Evolutionary conservation across 2,113 vertebrate species (phyloP).

Genomic region (Hiodon alosoides): DNA sequence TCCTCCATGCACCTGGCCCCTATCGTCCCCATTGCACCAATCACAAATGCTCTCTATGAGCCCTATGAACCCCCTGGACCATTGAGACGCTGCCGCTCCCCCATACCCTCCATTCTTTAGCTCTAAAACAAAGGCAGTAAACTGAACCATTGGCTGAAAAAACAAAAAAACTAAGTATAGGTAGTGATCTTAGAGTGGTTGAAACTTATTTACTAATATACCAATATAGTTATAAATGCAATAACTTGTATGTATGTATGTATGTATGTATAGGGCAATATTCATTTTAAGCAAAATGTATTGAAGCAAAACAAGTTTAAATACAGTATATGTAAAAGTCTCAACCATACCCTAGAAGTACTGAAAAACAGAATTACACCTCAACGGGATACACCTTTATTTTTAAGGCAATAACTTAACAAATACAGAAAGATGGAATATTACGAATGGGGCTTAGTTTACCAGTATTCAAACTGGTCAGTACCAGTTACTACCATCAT

Average conservation of each 20-base stretch:
- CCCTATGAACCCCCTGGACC: conserved; percentile 73
- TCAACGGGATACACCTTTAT: background rate
- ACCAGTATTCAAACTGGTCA: background rate
- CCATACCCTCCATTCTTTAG: conserved; percentile 88
- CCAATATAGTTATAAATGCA: background rate
- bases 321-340: background rate
- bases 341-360: background rate
- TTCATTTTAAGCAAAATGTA: conserved; percentile 5
- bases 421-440: background rate
- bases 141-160: background rate
- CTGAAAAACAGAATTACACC: conserved; percentile 6
- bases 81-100: conserved; percentile 74
- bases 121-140: conserved; percentile 1
- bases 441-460: background rate
- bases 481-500: too few relatives aligned
- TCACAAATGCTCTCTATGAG: conserved; percentile 65
- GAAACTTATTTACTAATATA: background rate
- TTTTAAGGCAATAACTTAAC: conserved; percentile 6
- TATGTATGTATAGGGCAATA: conserved; percentile 5
- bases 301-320: background rate
- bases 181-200: too few relatives aligned
- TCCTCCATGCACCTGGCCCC: conserved; percentile 77
- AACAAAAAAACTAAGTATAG: background rate
- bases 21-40: conserved; percentile 71
- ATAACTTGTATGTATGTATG: conserved; percentile 4